phyloP scores from a whole-genome alignment of 2,113 vertebrate species.

The Protobothrops flavoviridis region DNA sequence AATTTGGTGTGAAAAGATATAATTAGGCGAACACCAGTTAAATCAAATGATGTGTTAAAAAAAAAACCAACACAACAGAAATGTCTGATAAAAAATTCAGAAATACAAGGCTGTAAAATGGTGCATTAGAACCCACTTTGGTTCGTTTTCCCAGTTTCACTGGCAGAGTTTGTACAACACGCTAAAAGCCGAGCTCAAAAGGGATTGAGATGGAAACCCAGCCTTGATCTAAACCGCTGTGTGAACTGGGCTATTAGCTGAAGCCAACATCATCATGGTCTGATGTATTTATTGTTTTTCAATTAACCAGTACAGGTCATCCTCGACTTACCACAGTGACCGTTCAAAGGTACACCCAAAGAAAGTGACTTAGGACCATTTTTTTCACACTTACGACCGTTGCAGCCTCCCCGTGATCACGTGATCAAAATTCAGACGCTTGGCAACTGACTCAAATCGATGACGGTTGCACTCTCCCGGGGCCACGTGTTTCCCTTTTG shows the following conservation, averaged over 20 bases:
- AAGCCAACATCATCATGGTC: not conserved
- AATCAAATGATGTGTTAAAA: not conserved
- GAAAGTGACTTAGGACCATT: not conserved
- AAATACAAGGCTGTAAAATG: not conserved
- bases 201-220: not conserved
- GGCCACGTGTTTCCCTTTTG: not conserved
- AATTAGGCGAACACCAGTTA: not conserved
- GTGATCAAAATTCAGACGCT: not conserved
- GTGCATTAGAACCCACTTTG: not conserved
- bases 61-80: not conserved
- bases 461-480: too few species aligned
- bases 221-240: not conserved
- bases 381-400: not conserved
- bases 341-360: not conserved
- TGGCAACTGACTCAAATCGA: not conserved
- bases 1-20: not conserved
- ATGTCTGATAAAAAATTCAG: not conserved
- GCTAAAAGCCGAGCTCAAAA: not conserved
- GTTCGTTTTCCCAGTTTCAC: not conserved
- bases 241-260: not conserved
- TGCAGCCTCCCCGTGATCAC: not conserved
- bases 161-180: not conserved
- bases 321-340: not conserved
- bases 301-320: not conserved
- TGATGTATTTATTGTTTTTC: not conserved